phyloP scores from a whole-genome alignment of 2,888 invertebrate species.

The Cephus pygmeus region DNA sequence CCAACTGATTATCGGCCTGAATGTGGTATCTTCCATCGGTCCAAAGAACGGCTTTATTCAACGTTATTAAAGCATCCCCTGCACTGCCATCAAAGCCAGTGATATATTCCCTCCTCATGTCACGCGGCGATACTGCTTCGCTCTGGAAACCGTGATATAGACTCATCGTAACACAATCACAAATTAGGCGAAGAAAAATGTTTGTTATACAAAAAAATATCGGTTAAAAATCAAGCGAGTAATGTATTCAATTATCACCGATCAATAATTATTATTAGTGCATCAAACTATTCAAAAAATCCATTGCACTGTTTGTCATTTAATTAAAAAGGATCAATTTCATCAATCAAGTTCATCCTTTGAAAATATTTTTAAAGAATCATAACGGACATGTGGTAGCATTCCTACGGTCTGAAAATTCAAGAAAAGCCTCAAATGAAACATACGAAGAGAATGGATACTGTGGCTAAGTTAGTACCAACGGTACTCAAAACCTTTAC shows the following conservation, averaged over 20 bases:
- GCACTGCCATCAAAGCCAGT: constrained; percentile 84
- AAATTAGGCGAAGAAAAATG: background rate
- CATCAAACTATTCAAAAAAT: background rate
- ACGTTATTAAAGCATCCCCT: constrained; percentile 79
- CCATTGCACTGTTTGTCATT: background rate
- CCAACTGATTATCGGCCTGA: constrained; percentile 87
- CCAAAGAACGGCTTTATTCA: constrained; percentile 83
- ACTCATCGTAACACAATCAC: background rate
- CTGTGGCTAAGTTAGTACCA: background rate
- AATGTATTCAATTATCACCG: constrained; percentile 1
- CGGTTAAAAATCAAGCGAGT: background rate
- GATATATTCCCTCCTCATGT: constrained; percentile 81
- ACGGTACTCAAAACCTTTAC: background rate
- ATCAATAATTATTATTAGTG: background rate
- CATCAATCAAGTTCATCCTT: constrained; percentile 6
- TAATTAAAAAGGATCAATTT: constrained; percentile 6
- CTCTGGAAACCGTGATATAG: constrained; percentile 69
- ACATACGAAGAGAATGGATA: background rate
- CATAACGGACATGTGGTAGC: constrained; percentile 39
- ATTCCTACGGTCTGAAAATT: constrained; percentile 48
- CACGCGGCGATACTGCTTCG: constrained; percentile 80
- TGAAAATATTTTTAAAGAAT: constrained; percentile 45
- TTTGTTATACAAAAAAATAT: constrained; percentile 25
- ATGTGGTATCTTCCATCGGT: constrained; percentile 88
- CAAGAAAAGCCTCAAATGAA: constrained; percentile 11